Percentiles rank a stretch among this genome's conserved stretches.
These are phyloP conservation scores for Blastobasis lacticolella DNA, from an alignment of 2,888 invertebrate genomes.

Conservation along the genomic window DNA sequence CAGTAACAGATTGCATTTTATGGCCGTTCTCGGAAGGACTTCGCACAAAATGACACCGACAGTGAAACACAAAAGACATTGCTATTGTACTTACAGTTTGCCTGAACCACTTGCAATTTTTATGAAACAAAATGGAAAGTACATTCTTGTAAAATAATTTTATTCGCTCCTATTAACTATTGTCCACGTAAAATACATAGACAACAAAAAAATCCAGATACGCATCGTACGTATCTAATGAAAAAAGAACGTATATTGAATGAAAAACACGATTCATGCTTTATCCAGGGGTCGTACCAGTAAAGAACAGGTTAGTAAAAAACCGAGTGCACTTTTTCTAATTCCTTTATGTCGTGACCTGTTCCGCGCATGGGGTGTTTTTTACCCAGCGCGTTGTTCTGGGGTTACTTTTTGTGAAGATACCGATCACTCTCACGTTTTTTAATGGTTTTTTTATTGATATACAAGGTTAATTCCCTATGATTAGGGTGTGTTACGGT, in stretches of 20 bases:
- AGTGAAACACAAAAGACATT: conserved; percentile 28
- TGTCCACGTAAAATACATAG: not conserved
- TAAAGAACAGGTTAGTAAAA: conserved; percentile 52
- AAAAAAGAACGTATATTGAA: not conserved
- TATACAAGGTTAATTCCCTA: conserved; percentile 45
- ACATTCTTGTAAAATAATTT: conserved; percentile 9
- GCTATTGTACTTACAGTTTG: conserved; percentile 11
- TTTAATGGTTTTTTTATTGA: conserved; percentile 45
- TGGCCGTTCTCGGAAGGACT: conserved; percentile 49
- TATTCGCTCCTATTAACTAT: not conserved
- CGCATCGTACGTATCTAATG: not conserved
- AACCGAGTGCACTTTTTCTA: conserved; percentile 45
- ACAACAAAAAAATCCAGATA: not conserved
- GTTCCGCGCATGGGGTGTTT: conserved; percentile 34
- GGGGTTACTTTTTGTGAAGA: conserved; percentile 52
- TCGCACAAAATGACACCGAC: conserved; percentile 46
- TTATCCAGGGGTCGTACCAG: conserved; percentile 19
- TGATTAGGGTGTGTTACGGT: conserved; percentile 58
- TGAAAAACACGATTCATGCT: conserved; percentile 16
- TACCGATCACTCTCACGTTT: conserved; percentile 67
- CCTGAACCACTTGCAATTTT: conserved; percentile 11
- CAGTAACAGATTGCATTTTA: conserved; percentile 35
- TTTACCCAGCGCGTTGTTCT: conserved; percentile 30
- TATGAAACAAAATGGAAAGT: conserved; percentile 30
- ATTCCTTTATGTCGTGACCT: too few relatives aligned